Evolutionary conservation across 1,140 invertebrate genomes (phyloP).

Genomic region (Daktulosphaira vitifoliae): DNA sequence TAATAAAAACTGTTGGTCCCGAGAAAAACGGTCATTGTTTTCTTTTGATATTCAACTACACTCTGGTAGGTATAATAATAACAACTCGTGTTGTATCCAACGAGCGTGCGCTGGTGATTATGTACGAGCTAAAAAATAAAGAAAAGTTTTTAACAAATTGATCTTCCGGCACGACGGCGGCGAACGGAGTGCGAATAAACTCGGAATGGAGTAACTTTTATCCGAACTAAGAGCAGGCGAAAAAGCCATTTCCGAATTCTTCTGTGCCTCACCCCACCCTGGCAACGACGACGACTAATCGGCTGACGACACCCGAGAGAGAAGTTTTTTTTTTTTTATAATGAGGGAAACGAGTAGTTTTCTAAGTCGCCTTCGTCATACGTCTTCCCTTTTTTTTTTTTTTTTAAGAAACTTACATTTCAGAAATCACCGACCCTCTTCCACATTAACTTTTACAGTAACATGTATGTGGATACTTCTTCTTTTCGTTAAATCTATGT

Average conservation of each 20-base stretch:
- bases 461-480: neutral
- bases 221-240: neutral
- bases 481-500: conserved; percentile 15
- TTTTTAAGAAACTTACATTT: conserved; percentile 20
- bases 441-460: neutral
- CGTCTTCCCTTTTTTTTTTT: neutral
- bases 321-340: conserved; percentile 22
- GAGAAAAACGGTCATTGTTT: too few species aligned
- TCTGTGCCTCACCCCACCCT: neutral
- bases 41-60: too few species aligned
- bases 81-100: too few species aligned
- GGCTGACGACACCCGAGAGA: conserved; percentile 31
- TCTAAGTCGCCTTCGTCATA: neutral
- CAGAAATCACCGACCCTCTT: neutral
- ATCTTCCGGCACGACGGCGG: neutral
- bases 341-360: conserved; percentile 28
- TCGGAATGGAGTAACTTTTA: conserved; percentile 16
- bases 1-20: too few species aligned
- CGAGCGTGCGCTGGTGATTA: too few species aligned
- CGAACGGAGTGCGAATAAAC: neutral
- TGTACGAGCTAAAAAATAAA: neutral
- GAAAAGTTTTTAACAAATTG: conserved; percentile 23
- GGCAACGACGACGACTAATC: conserved; percentile 13
- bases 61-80: too few species aligned
- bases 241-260: conserved; percentile 25